Evolutionary conservation across 2,797 vertebrate genomes (phyloP).

Genomic region (Malurus leucopterus): DNA sequence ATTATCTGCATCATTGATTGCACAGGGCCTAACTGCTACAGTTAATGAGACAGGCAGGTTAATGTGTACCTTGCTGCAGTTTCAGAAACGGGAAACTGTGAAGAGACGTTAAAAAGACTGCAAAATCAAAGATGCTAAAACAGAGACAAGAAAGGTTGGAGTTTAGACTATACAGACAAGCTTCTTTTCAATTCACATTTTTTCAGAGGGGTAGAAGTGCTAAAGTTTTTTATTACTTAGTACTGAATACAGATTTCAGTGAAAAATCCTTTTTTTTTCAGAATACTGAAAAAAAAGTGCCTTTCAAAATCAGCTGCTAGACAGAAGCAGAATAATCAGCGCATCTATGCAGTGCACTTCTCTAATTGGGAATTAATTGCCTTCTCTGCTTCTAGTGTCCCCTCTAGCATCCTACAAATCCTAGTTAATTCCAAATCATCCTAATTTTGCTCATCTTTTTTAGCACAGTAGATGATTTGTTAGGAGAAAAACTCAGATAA

Average conservation of each 20-base stretch:
- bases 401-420: not conserved
- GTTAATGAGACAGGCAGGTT: not conserved
- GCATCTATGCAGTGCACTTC: not conserved
- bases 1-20: not conserved
- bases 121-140: not conserved
- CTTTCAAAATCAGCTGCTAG: not conserved
- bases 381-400: not conserved
- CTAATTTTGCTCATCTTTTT: not conserved
- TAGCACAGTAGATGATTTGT: not conserved
- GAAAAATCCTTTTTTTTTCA: not conserved
- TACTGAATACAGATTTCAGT: not conserved
- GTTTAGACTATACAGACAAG: not conserved
- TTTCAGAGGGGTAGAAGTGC: not conserved
- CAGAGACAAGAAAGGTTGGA: not conserved
- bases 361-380: not conserved
- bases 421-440: not conserved
- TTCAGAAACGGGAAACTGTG: not conserved
- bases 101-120: not conserved
- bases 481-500: fast-evolving
- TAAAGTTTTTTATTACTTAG: not conserved
- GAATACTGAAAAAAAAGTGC: not conserved
- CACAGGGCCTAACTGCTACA: not conserved
- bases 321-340: not conserved
- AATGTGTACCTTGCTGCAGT: not conserved
- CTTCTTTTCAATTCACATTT: not conserved